A percentile compares a stretch with the other conserved stretches of the same genome.
Conservation (phyloP, 2,888 invertebrate genomes). For the Epiperipatus broadwayi region DNA sequence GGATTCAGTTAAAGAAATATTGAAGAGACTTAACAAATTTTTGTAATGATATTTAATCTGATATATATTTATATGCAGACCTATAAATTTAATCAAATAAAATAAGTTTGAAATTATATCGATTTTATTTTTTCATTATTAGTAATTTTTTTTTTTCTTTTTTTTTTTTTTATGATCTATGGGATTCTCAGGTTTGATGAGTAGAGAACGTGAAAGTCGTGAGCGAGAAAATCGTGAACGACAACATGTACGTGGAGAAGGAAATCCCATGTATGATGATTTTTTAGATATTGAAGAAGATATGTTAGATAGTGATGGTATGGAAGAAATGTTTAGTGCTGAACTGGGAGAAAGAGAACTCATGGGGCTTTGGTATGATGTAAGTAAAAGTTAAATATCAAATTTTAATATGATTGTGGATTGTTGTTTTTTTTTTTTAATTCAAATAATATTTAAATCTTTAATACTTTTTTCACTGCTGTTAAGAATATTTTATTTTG, state of each 20-base stretch:
- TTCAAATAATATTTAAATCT: background rate
- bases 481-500: too few species aligned
- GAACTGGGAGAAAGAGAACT: slow-evolving; percentile 10
- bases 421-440: background rate
- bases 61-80: too few species aligned
- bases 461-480: too few species aligned
- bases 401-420: background rate
- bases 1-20: too few species aligned
- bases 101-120: too few species aligned
- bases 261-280: slow-evolving; percentile 23
- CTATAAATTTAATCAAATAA: too few species aligned
- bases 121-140: too few species aligned
- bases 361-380: slow-evolving; percentile 11
- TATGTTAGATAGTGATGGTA: slow-evolving; percentile 22
- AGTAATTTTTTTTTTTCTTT: too few species aligned
- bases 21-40: too few species aligned
- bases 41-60: too few species aligned
- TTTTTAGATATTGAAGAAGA: slow-evolving; percentile 25
- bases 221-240: slow-evolving; percentile 21
- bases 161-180: too few species aligned
- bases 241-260: slow-evolving; percentile 31
- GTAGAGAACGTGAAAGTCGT: background rate
- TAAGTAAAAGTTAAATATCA: too few species aligned
- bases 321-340: slow-evolving; percentile 21
- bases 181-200: background rate